Evolutionary conservation across 2,888 invertebrate species (phyloP), one percentile per base, ranked within the genome.

Genomic region (Cheilosia grossa): DNA sequence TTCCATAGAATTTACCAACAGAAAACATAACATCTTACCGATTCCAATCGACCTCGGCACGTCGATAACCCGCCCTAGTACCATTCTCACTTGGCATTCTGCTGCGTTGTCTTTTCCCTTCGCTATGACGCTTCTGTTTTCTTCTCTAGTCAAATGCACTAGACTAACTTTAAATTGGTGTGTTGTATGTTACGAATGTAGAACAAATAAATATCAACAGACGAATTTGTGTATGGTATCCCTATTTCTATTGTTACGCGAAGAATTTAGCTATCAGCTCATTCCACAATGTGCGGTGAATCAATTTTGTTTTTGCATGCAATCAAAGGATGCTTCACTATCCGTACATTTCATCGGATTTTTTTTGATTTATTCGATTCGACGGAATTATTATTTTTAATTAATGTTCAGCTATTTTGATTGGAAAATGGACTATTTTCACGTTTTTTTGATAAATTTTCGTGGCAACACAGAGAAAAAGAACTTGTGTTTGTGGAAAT

Each of bases 31-130:
- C 47, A 13, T 49, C 90, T 59, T 89, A 92, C 82, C 91, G 89
- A 74, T 90, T 90, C 91, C 91, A 91, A 88, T 91, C 91, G 49
- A 91, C 90, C 80, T 89, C 87, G 33, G 90, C 88, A 63, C 90
- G 89, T 80, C 90, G 88, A 85, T 87, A 87, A 10, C 85, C 85
- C 44, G 80, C 51, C 54, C 81, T 53, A 10, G 83, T 73, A 37
- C 58, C 42, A 54, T 69, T 72, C 44, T 56, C 64, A 74, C 79
- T 37, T 90, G 63, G 87, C 91, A 88, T 64, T 90, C 88, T 66
- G 89, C 88, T 24, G 24, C 21, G 73, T 90, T 89, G 78, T 91
- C 89, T 66, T 88, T 88, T 1, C 90, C 89, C 17, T 63, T 53
- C n/a, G 44, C 21, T 15, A 19, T 17, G 17, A 9, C 27, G 19